Conservation (phyloP, 2,113 vertebrate species). For the Anhinga rufa region DNA sequence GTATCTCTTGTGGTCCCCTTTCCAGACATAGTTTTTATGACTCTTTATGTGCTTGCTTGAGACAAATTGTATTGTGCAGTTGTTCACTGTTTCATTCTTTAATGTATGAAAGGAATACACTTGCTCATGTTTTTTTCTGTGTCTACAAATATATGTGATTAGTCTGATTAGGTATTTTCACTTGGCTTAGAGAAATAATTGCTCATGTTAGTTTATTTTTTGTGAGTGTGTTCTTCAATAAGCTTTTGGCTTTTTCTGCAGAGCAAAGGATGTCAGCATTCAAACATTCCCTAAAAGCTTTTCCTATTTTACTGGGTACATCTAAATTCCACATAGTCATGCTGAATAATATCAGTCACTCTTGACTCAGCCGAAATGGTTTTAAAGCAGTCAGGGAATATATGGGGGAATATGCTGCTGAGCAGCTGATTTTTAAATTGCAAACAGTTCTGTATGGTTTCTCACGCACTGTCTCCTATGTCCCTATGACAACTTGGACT, state of each 20-base stretch:
- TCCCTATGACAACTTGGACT: not conserved
- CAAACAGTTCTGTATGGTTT: not conserved
- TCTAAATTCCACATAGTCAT: not conserved
- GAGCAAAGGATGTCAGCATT: not conserved
- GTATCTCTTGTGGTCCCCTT: not conserved
- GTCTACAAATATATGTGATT: not conserved
- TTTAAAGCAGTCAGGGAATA: not conserved
- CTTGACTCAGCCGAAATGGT: not conserved
- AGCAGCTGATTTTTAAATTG: not conserved
- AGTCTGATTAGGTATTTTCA: not conserved
- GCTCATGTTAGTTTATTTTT: not conserved
- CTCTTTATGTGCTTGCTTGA: not conserved
- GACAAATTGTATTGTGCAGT: not conserved
- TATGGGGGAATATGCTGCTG: not conserved
- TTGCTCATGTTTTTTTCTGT: not conserved
- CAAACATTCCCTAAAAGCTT: not conserved
- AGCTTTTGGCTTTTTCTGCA: not conserved
- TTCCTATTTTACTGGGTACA: not conserved
- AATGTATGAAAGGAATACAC: not conserved
- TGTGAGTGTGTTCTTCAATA: not conserved
- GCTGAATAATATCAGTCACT: not conserved
- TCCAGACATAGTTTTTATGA: not conserved
- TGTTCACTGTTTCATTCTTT: not conserved
- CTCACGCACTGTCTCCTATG: not conserved
- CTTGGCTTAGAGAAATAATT: not conserved